Base-by-base conservation (phyloP, 23 tunicate genomes). In the Clavelina lepadiformis region DNA sequence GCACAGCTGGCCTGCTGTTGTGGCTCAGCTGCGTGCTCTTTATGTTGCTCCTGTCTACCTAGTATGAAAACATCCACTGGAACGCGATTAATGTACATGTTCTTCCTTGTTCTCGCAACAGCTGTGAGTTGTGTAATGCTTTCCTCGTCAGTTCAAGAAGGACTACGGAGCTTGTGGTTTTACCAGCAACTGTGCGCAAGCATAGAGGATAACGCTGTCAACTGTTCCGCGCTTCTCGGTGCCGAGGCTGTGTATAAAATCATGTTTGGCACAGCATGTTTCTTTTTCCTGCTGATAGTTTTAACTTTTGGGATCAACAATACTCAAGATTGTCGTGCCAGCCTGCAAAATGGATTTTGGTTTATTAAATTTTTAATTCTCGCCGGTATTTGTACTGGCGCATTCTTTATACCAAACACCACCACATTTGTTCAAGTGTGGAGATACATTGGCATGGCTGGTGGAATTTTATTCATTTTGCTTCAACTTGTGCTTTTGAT, bases 301-400 rank as follows among this genome's bases (percentile, higher is more conserved):
- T 21, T 94, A 3, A 81, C 76, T 35, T 51, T 94, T 29, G 66
- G 76, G 28, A 83, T 86, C 5, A 56, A 65, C 3, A 86, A 69
- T 67, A 72, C 94, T 6, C 34, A 72, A 36, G 99, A 94, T 65
- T 97, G 94, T n/a, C 46, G 99, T 7, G 89, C 95, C 21, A 77
- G 79, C 35, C 65, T 94, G n/a, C 99, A 94, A 34, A 94, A 94
- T 75, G 99, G 99, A 50, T 94, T 94, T 68, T 94, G 99, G 99
- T 82, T 82, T 49, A 56, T 94, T 63, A 94, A 94, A 44, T 80
- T 94, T 33, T 28, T 94, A 7, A 50, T 57, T 7, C 47, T 94
- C n/a, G 74, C 74, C 47, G 99, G 80, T 4, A 56, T 86, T 7
- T 74, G 77, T 49, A 64, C 69, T 28, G 99, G 84, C 5, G 85